Percentiles rank a stretch among this genome's conserved stretches.
Conservation (phyloP, 2,113 vertebrate genomes). For the Notechis scutatus region DNA sequence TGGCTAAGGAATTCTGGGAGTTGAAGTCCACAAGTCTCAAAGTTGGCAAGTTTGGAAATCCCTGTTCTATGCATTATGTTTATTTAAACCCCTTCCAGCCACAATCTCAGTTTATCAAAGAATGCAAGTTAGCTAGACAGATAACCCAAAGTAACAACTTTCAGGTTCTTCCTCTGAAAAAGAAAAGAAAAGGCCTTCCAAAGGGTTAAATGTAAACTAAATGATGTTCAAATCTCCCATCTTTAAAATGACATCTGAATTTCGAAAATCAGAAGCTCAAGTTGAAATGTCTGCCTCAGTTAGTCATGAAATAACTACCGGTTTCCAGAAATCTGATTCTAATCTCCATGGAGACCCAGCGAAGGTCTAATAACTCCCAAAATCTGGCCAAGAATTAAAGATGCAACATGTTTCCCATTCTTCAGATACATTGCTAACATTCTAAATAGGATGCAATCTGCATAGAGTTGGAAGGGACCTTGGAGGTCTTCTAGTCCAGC, state of each 20-base stretch:
- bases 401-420: not conserved
- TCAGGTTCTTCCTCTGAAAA: not conserved
- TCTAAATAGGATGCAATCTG: too few species aligned
- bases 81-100: not conserved
- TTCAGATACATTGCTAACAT: not conserved
- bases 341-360: constrained; percentile 6
- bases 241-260: not conserved
- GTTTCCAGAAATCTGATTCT: constrained; percentile 20
- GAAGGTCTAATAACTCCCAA: constrained; percentile 15
- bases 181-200: too few species aligned
- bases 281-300: not conserved
- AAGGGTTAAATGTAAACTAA: constrained; percentile 12
- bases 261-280: not conserved
- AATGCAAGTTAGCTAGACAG: not conserved
- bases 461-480: too few species aligned
- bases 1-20: too few species aligned
- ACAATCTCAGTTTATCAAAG: not conserved
- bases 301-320: constrained; percentile 22
- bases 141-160: not conserved
- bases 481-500: too few species aligned
- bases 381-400: constrained; percentile 17
- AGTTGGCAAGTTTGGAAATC: too few species aligned
- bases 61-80: not conserved
- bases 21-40: too few species aligned
- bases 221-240: not conserved